Evolutionary conservation across 2,888 invertebrate genomes (phyloP).

Genomic region (Hyposoter dolosus): DNA sequence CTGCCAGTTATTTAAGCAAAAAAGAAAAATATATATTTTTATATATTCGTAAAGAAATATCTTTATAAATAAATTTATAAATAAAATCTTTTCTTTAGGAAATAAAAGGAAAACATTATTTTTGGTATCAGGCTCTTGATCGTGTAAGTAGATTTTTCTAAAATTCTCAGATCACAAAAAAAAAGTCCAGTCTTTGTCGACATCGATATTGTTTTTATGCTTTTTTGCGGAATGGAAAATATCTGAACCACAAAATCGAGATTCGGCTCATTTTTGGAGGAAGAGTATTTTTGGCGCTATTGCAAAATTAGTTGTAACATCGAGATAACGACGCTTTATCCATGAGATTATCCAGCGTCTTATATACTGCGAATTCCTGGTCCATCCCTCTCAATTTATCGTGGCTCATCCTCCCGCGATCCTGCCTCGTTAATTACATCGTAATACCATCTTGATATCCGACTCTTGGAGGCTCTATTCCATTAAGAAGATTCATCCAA

Average conservation of each 20-base stretch:
- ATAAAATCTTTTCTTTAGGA: no score
- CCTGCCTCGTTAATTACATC: conserved; percentile 64
- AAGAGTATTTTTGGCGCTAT: background rate
- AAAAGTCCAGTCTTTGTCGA: no score
- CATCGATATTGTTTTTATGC: no score
- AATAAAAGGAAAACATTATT: background rate
- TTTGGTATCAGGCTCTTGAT: background rate
- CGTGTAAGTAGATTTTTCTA: no score
- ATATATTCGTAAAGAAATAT: no score
- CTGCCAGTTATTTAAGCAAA: background rate
- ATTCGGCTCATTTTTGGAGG: background rate
- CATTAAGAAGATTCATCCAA: conserved; percentile 63
- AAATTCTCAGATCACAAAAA: no score
- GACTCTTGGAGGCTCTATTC: conserved; percentile 64
- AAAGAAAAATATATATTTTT: background rate
- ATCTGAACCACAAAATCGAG: background rate
- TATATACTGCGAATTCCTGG: conserved; percentile 1
- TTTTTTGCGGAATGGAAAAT: no score
- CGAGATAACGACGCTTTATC: conserved; percentile 18
- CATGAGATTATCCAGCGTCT: conserved; percentile 23
- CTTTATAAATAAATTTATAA: no score
- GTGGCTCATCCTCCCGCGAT: conserved; percentile 48
- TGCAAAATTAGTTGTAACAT: conserved; percentile 21
- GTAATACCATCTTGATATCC: conserved; percentile 67
- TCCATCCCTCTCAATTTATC: conserved; percentile 42